A percentile compares a stretch with the other conserved stretches of the same genome.
Evolutionary conservation across 1,140 invertebrate genomes (phyloP).

Genomic region (Bradysia coprophila): DNA sequence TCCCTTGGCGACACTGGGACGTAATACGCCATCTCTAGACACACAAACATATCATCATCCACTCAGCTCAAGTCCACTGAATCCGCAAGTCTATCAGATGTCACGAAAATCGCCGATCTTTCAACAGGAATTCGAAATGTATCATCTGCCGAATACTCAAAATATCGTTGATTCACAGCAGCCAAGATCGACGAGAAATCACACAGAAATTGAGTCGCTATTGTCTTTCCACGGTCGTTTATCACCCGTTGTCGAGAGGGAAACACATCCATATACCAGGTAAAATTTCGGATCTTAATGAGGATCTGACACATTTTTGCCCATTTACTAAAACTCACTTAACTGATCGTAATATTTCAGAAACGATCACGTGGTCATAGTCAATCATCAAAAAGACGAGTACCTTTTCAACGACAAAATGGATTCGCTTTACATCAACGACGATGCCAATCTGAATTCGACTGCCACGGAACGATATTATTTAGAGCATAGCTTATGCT

Average conservation of each 20-base stretch:
- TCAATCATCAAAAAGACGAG: constrained; percentile 2
- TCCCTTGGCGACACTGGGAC: constrained; percentile 35
- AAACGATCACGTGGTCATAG: neutral
- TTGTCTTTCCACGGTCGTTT: constrained; percentile 9
- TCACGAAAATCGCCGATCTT: constrained; percentile 23
- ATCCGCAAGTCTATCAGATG: constrained; percentile 25
- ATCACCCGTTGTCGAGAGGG: constrained; percentile 1
- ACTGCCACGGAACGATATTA: neutral
- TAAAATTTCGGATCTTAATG: no score
- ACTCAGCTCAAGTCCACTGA: constrained; percentile 23
- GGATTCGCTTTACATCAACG: constrained; percentile 17
- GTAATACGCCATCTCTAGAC: constrained; percentile 25
- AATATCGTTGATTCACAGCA: neutral
- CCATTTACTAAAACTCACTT: no score
- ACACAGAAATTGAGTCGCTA: constrained; percentile 15
- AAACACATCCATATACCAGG: constrained; percentile 6
- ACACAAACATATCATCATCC: constrained; percentile 24
- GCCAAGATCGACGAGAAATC: constrained; percentile 8
- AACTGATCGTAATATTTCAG: no score
- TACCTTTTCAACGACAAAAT: constrained; percentile 23
- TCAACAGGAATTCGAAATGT: no score
- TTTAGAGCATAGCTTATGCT: neutral
- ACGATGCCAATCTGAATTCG: constrained; percentile 7
- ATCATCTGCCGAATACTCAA: no score
- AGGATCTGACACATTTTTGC: no score